Conservation (phyloP, 2,113 vertebrate genomes). For the Hiodon alosoides region DNA sequence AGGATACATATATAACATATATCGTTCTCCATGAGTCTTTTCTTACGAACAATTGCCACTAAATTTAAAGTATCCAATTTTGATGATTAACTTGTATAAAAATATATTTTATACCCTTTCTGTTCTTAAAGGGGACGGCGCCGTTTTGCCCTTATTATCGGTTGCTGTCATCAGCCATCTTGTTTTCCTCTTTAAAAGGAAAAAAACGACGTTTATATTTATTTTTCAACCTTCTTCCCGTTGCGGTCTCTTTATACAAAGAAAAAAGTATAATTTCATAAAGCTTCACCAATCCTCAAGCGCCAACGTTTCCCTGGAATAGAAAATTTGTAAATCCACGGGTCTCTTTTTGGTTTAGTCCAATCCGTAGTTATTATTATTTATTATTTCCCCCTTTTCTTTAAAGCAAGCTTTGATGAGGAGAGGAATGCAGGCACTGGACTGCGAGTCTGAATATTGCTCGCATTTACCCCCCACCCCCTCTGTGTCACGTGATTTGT, state of each 20-base stretch:
- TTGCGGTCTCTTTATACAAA: slow-evolving; percentile 18
- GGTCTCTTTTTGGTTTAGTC: slow-evolving; percentile 41
- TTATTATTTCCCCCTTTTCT: slow-evolving; percentile 45
- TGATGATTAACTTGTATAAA: slow-evolving; percentile 42
- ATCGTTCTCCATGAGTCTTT: slow-evolving; percentile 1
- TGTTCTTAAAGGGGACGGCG: slow-evolving; percentile 67
- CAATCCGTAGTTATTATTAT: slow-evolving; percentile 54
- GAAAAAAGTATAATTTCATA: slow-evolving; percentile 11
- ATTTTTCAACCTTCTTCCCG: slow-evolving; percentile 31
- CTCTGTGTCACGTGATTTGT: slow-evolving; percentile 60
- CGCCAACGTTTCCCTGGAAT: slow-evolving; percentile 11
- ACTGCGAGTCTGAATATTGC: slow-evolving; percentile 42
- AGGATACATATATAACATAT: neutral
- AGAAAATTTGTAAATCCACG: slow-evolving; percentile 22
- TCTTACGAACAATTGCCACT: neutral
- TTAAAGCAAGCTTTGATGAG: slow-evolving; percentile 52
- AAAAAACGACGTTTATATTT: slow-evolving; percentile 37
- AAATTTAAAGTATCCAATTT: slow-evolving; percentile 24
- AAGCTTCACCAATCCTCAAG: slow-evolving; percentile 14
- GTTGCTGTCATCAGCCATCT: slow-evolving; percentile 73
- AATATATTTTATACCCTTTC: slow-evolving; percentile 44
- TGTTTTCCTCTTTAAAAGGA: slow-evolving; percentile 61
- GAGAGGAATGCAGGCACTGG: slow-evolving; percentile 67
- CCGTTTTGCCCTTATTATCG: slow-evolving; percentile 59
- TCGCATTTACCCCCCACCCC: slow-evolving; percentile 46